Conservation (phyloP, 2,113 vertebrate species). For the Stigmatopora nigra region DNA sequence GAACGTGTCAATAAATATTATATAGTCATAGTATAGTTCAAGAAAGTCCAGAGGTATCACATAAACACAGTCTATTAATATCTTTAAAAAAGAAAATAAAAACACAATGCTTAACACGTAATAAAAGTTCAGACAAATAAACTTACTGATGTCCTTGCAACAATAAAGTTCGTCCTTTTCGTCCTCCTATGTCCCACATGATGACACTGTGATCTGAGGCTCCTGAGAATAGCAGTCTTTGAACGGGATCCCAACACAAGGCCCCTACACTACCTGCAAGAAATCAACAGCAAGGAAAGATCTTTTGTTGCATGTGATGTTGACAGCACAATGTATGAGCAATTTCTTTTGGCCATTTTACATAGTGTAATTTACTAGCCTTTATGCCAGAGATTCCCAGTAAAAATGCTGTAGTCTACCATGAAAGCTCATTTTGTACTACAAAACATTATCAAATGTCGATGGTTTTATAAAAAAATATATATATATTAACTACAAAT, state of each 20-base stretch:
- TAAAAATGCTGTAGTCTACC: not conserved
- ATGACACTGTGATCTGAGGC: constrained; percentile 95
- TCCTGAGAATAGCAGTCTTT: constrained; percentile 90
- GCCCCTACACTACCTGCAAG: constrained; percentile 79
- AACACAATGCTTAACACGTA: not conserved
- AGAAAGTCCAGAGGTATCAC: not conserved
- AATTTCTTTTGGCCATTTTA: constrained; percentile 31
- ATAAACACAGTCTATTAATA: not conserved
- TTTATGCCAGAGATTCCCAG: not conserved
- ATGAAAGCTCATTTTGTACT: not conserved
- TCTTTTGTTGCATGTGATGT: not conserved
- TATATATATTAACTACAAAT: too few relatives aligned
- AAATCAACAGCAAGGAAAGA: not conserved
- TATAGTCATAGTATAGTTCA: too few relatives aligned
- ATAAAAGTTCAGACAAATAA: not conserved
- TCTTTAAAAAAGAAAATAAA: not conserved
- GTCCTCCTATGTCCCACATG: constrained; percentile 97
- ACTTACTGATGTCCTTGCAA: constrained; percentile 95
- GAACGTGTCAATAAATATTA: constrained; percentile 7
- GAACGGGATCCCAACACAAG: constrained; percentile 92
- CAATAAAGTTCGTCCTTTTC: constrained; percentile 83
- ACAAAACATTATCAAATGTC: not conserved
- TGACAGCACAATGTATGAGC: not conserved
- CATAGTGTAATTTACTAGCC: constrained; percentile 13
- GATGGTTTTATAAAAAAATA: too few relatives aligned